Base-by-base conservation (phyloP, 2,113 vertebrate species). In the Rhea pennata region DNA sequence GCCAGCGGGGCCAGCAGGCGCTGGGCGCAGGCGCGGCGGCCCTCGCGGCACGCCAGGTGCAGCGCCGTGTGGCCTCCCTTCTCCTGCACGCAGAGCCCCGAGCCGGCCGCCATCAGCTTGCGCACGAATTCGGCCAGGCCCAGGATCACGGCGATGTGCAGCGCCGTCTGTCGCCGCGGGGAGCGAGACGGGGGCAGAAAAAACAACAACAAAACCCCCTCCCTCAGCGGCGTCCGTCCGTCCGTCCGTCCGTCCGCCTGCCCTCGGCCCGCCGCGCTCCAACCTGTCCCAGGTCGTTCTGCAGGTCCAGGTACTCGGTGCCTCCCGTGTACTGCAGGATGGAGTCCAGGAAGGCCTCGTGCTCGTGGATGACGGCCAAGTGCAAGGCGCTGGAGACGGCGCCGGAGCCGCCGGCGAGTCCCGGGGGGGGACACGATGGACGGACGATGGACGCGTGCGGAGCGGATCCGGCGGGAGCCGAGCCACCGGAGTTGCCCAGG, bases 261-360 rank as follows among this genome's bases (percentile, higher is more conserved):
- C n/a, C n/a, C n/a, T n/a, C n/a, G n/a, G n/a, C n/a, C n/a, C n/a
- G n/a, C n/a, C n/a, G n/a, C n/a, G n/a, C n/a, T n/a, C 42, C 12
- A 44, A 98, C 98, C 98, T 98, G 98, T 24, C 98, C 98, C 62
- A 98, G 92, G 90, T 98, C 97, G n/a, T 98, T 98, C 96, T 98
- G 98, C 53, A 98, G 96, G 84, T 98, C 98, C 73, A 98, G 94
- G 95, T 98, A 98, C 14, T 97, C 97, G 0, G 96, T 98, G 51
- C 97, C 97, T 1, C 85, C 96, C 0, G 98, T 95, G 33, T 97
- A 97, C 44, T 97, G 95, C 19, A 98, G 92, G 50, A 98, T 96
- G 81, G 98, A 98, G 56, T 98, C 98, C 76, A 98, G 95, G 72
- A 98, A 98, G 6, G 94, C 90, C 67, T 98, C 98, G 5, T 98